A percentile compares a stretch with the other conserved stretches of the same genome.
Evolutionary conservation across 2,888 invertebrate genomes (phyloP).

Genomic region (Plagodis dolabraria): DNA sequence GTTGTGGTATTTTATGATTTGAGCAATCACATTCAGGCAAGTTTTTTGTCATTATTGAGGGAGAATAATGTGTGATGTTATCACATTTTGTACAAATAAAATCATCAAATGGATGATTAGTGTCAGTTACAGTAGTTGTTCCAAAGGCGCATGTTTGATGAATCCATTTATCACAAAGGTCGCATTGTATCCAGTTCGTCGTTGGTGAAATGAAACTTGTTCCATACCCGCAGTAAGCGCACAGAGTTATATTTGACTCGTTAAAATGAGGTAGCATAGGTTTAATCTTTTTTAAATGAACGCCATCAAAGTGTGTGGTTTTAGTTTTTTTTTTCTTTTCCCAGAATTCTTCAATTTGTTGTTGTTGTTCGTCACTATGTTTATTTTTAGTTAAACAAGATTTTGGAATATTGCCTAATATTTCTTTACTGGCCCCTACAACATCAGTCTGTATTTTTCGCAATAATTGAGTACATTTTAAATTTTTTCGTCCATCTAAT

Average conservation of each 20-base stretch:
- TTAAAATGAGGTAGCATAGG: background rate
- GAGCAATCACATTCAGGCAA: no score
- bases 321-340: background rate
- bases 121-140: background rate
- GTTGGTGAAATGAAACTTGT: background rate
- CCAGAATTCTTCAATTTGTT: background rate
- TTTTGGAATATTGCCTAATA: background rate
- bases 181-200: conserved; percentile 3
- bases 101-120: background rate
- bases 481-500: conserved; percentile 2
- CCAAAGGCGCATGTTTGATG: background rate
- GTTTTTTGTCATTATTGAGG: background rate
- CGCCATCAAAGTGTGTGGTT: conserved; percentile 1
- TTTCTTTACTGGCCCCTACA: background rate
- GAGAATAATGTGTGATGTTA: background rate
- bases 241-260: background rate
- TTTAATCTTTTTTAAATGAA: conserved; percentile 1
- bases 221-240: conserved; percentile 2
- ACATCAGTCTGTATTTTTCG: background rate
- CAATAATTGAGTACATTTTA: conserved; percentile 3
- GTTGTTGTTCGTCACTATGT: no score
- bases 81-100: background rate
- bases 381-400: background rate
- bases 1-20: background rate
- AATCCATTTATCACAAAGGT: background rate